Evolutionary conservation across 2,113 vertebrate genomes (phyloP).

Genomic region (Pteruthius melanotis): DNA sequence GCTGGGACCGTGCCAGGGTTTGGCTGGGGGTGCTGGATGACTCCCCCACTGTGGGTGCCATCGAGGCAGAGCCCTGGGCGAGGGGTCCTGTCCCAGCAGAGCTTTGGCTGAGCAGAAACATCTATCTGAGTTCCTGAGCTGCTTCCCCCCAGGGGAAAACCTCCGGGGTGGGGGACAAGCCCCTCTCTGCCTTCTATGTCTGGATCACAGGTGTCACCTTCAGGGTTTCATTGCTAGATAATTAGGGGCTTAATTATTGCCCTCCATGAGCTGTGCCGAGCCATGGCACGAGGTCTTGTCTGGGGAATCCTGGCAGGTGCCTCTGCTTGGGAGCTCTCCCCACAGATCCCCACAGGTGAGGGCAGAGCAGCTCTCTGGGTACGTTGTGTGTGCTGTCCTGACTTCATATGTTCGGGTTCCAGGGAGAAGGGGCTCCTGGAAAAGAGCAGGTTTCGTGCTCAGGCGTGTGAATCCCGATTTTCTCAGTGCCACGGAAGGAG

Average conservation of each 20-base stretch:
- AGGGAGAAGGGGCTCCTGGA: background rate
- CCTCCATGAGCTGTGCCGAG: fast-evolving
- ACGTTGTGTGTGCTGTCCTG: fast-evolving
- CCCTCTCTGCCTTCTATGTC: background rate
- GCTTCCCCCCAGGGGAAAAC: background rate
- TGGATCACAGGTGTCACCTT: fast-evolving
- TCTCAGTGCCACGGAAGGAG: background rate
- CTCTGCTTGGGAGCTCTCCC: background rate
- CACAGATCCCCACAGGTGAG: fast-evolving
- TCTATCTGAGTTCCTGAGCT: background rate
- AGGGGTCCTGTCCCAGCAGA: background rate
- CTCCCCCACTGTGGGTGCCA: background rate
- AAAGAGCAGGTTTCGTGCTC: background rate
- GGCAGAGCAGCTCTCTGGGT: background rate
- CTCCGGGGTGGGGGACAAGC: background rate
- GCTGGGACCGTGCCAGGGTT: background rate
- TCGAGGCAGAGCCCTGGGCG: background rate
- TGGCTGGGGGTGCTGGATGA: background rate
- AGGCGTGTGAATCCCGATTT: background rate
- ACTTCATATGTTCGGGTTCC: fast-evolving
- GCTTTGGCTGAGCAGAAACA: background rate
- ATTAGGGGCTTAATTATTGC: background rate
- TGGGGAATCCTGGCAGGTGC: background rate
- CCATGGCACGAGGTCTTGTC: fast-evolving
- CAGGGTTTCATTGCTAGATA: background rate